Percentiles rank a stretch among this genome's conserved stretches.
Conservation (phyloP, 2,113 vertebrate genomes). For the Thryonomys swinderianus region DNA sequence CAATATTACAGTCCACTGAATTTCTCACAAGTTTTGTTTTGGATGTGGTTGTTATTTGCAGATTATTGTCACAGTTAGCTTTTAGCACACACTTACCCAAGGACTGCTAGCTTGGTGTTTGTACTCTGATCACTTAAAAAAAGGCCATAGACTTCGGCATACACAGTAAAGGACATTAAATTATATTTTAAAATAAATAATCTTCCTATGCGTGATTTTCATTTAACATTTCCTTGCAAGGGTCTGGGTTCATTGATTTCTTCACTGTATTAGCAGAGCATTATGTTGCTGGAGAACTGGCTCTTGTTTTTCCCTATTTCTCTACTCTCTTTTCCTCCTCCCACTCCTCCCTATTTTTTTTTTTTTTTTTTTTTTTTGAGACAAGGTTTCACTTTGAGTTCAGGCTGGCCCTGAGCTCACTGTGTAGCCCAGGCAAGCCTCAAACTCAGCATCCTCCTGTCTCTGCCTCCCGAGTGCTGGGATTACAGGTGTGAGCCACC, state of each 20-base stretch:
- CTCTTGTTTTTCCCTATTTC: too few relatives aligned
- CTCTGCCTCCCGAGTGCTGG: too few relatives aligned
- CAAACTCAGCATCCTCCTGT: too few relatives aligned
- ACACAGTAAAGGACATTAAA: not conserved
- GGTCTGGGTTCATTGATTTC: not conserved
- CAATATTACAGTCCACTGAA: too few relatives aligned
- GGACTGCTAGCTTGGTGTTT: not conserved
- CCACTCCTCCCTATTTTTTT: too few relatives aligned
- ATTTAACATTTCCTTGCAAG: not conserved
- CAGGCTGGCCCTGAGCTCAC: too few relatives aligned
- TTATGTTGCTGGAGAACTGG: fast-evolving
- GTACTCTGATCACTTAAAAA: not conserved
- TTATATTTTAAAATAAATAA: constrained; percentile 12
- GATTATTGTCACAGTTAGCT: not conserved
- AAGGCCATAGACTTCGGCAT: not conserved
- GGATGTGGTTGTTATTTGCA: not conserved
- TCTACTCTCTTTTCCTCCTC: too few relatives aligned
- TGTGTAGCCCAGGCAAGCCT: too few relatives aligned
- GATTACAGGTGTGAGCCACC: too few relatives aligned
- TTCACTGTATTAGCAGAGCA: not conserved
- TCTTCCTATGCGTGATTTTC: not conserved
- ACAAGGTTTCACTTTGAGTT: too few relatives aligned
- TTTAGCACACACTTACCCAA: not conserved
- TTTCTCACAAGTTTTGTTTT: not conserved
- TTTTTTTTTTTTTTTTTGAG: too few relatives aligned